A percentile compares a stretch with the other conserved stretches of the same genome.
These are phyloP conservation scores for Proisotoma minuta DNA, from an alignment of 2,888 invertebrate genomes.

Conservation along the genomic window DNA sequence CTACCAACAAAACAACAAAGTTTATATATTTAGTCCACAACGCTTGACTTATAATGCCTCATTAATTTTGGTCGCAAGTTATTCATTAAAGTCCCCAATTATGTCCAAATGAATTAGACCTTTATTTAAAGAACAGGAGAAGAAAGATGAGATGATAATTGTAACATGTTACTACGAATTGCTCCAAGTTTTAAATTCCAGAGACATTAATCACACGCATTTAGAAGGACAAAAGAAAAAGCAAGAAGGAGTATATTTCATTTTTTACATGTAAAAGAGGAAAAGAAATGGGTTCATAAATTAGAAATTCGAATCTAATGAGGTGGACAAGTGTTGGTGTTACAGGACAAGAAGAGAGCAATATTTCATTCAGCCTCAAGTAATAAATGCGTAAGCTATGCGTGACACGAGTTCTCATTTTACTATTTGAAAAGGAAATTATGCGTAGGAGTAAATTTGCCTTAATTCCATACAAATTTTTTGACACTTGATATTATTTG, in stretches of 20 bases:
- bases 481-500: neutral
- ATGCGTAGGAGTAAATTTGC: neutral
- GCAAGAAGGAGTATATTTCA: too few species aligned
- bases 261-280: too few species aligned
- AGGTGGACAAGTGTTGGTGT: neutral
- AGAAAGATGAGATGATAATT: too few species aligned
- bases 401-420: neutral
- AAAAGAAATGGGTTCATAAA: neutral
- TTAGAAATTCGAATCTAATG: neutral
- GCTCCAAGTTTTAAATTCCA: too few species aligned
- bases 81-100: neutral
- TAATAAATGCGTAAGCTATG: neutral
- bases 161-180: too few species aligned
- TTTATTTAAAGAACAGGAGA: too few species aligned
- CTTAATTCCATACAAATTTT: neutral
- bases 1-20: neutral
- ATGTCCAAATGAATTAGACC: neutral
- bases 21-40: neutral
- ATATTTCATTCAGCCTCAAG: neutral
- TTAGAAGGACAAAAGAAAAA: too few species aligned
- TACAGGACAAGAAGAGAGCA: neutral
- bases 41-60: neutral
- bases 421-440: neutral
- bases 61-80: neutral
- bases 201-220: too few species aligned